phyloP scores from a whole-genome alignment of 2,113 vertebrate genomes.

The Vicugna pacos region DNA sequence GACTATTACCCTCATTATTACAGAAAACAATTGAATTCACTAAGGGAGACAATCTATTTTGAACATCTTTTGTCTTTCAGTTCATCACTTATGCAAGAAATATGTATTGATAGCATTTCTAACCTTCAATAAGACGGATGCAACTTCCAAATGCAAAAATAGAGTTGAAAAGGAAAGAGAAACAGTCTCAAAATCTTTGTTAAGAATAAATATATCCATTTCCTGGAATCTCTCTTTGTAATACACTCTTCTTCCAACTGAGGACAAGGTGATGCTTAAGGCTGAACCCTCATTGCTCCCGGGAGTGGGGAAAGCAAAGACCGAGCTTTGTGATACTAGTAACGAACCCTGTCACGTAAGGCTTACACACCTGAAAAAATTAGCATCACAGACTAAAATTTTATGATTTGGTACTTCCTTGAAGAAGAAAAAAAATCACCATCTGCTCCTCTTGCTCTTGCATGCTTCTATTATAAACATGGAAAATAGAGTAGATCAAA shows the following conservation, averaged over 20 bases:
- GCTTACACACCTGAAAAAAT: constrained; percentile 54
- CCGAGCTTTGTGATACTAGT: not conserved
- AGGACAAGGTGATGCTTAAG: constrained; percentile 24
- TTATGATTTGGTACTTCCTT: constrained; percentile 45
- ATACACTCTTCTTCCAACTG: not conserved
- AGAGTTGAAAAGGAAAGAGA: not conserved
- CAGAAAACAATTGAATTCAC: not conserved
- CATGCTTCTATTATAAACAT: constrained; percentile 33
- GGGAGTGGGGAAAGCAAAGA: constrained; percentile 42
- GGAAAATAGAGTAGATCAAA: not conserved
- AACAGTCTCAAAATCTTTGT: not conserved
- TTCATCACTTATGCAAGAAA: not conserved
- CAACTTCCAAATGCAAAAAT: not conserved
- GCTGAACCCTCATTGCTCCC: not conserved
- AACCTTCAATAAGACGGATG: not conserved
- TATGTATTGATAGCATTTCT: not conserved
- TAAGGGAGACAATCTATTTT: not conserved
- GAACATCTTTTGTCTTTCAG: not conserved
- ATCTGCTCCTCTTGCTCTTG: constrained; percentile 53
- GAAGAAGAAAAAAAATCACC: not conserved
- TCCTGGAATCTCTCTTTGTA: not conserved
- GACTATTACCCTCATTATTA: not conserved
- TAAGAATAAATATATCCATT: constrained; percentile 39
- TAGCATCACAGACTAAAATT: constrained; percentile 27
- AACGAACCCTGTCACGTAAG: constrained; percentile 34